These are phyloP conservation scores for Drosophila kohkoa DNA, from an alignment of 1,140 invertebrate species.

Conservation along the genomic window DNA sequence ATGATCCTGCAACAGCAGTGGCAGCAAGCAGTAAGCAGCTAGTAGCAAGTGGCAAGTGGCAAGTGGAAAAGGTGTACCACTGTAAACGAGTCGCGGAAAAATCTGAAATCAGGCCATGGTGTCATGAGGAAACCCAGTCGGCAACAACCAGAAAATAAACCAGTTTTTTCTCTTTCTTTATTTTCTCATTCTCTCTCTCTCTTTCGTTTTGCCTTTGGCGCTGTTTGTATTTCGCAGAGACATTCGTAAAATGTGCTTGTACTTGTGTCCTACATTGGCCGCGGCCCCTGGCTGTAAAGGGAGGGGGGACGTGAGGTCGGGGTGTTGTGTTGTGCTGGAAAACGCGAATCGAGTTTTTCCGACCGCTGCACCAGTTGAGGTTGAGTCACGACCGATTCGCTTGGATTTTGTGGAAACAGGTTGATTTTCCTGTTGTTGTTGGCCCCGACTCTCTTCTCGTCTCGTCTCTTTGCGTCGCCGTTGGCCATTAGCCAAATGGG, in stretches of 20 bases:
- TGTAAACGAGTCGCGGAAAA: slow-evolving; percentile 39
- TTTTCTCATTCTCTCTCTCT: neutral
- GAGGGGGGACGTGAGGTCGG: neutral
- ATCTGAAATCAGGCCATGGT: slow-evolving; percentile 71
- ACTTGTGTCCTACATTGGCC: slow-evolving; percentile 66
- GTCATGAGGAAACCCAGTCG: slow-evolving; percentile 63
- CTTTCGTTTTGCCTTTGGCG: neutral
- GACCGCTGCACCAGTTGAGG: slow-evolving; percentile 25
- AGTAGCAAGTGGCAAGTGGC: slow-evolving; percentile 9
- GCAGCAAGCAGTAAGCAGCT: slow-evolving; percentile 6
- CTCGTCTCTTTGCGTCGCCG: slow-evolving; percentile 21
- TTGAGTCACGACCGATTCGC: slow-evolving; percentile 41
- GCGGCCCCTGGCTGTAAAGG: neutral
- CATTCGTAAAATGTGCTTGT: slow-evolving; percentile 29
- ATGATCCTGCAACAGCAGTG: slow-evolving; percentile 16
- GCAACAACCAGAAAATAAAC: slow-evolving; percentile 69
- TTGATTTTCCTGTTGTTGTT: slow-evolving; percentile 70
- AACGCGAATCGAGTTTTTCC: slow-evolving; percentile 69
- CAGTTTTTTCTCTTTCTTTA: slow-evolving; percentile 59
- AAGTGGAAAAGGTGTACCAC: slow-evolving; percentile 17
- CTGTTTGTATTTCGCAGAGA: slow-evolving; percentile 21
- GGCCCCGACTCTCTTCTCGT: too few species aligned
- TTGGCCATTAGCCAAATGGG: slow-evolving; percentile 82
- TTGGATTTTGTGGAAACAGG: slow-evolving; percentile 55
- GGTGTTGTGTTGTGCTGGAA: slow-evolving; percentile 21